Evolutionary conservation across 37 sponge, comb jelly and placozoan species (phyloP).

Genomic region (Dysidea cf. avara): DNA sequence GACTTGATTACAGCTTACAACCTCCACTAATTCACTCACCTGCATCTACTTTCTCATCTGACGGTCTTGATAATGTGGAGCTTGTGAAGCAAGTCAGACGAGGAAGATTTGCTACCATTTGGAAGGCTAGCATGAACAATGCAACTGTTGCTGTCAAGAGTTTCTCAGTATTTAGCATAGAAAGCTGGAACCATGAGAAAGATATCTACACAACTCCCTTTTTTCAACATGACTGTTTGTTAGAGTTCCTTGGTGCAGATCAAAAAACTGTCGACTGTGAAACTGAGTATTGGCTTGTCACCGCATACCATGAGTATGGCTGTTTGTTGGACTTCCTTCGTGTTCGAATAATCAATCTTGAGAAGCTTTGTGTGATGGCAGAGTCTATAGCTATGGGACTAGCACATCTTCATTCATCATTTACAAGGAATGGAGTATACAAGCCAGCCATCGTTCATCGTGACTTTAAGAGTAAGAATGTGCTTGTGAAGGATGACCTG

Average conservation of each 20-base stretch:
- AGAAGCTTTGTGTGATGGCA: constrained; percentile 18
- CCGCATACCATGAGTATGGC: constrained; percentile 55
- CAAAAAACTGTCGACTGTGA: not conserved
- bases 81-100: constrained; percentile 36
- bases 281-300: constrained; percentile 48
- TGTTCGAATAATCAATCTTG: constrained; percentile 17
- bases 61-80: too few species aligned
- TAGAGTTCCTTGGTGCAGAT: constrained; percentile 18
- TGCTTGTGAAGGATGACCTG: constrained; percentile 57
- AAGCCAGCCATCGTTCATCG: constrained; percentile 73
- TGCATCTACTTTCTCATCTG: too few species aligned
- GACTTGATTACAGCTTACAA: too few species aligned
- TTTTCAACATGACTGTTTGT: constrained; percentile 54
- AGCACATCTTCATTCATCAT: constrained; percentile 66
- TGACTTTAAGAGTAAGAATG: constrained; percentile 86
- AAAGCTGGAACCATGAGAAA: constrained; percentile 48
- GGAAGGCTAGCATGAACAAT: constrained; percentile 5
- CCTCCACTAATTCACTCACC: too few species aligned
- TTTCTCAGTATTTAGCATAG: constrained; percentile 38
- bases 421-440: not conserved
- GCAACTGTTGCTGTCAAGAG: constrained; percentile 49
- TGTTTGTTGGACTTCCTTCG: constrained; percentile 54
- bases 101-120: constrained; percentile 54
- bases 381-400: constrained; percentile 43
- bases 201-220: constrained; percentile 42